These are phyloP conservation scores for Thelaira solivaga DNA, from an alignment of 2,888 invertebrate genomes.

Conservation along the genomic window DNA sequence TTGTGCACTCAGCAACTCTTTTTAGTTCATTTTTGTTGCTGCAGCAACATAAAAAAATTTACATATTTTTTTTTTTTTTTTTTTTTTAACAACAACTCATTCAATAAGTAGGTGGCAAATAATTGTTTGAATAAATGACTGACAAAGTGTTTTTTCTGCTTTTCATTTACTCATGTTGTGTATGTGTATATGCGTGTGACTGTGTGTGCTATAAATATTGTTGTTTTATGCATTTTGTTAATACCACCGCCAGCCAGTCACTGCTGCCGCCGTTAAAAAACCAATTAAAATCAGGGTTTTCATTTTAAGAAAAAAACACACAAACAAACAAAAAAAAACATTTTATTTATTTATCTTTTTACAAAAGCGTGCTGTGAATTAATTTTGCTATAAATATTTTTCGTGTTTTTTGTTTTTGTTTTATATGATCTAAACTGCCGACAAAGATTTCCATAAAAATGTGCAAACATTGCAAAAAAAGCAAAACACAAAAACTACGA, in stretches of 20 bases:
- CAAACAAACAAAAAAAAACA: slow-evolving; percentile 22
- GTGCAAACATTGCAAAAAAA: not conserved
- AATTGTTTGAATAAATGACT: slow-evolving; percentile 33
- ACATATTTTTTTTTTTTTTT: slow-evolving; percentile 16
- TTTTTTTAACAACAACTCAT: slow-evolving; percentile 31
- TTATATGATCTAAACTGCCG: slow-evolving; percentile 19
- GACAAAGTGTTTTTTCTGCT: not conserved
- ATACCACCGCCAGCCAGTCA: slow-evolving; percentile 18
- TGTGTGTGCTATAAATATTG: slow-evolving; percentile 29
- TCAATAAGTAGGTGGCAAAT: slow-evolving; percentile 41
- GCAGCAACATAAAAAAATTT: slow-evolving; percentile 18
- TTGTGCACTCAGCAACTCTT: not conserved
- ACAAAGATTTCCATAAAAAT: slow-evolving; percentile 33
- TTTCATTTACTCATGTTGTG: too few relatives aligned
- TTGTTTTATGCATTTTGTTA: not conserved
- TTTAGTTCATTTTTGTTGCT: not conserved
- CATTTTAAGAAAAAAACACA: slow-evolving; percentile 12
- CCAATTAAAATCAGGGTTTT: slow-evolving; percentile 53
- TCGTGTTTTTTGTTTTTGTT: not conserved
- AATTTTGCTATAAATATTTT: slow-evolving; percentile 22
- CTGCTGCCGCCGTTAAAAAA: slow-evolving; percentile 26
- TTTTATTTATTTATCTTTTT: not conserved
- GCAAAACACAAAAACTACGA: not conserved
- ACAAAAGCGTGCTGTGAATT: slow-evolving; percentile 57
- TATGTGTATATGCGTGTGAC: too few relatives aligned